phyloP scores from a whole-genome alignment of 1,140 invertebrate genomes.

The Brachionus sp. region DNA sequence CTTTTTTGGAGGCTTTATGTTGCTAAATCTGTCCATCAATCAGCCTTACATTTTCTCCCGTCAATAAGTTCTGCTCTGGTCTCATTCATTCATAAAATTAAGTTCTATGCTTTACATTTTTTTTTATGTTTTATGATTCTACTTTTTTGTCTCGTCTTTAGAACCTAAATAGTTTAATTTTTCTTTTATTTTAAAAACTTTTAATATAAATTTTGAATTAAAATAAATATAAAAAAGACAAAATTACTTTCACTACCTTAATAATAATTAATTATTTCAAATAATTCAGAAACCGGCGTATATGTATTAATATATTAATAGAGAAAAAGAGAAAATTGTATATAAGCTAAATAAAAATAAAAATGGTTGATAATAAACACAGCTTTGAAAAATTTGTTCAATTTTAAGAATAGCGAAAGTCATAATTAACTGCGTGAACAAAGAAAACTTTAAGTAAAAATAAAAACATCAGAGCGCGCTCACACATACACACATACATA shows the following conservation, averaged over 20 bases:
- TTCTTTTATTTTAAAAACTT: too few species aligned
- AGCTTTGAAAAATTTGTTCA: not conserved
- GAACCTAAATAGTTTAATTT: too few species aligned
- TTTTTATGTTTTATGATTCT: too few species aligned
- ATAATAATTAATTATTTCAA: not conserved
- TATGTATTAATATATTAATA: not conserved
- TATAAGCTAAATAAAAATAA: not conserved
- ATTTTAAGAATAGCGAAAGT: not conserved
- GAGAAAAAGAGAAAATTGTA: not conserved
- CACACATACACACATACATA: not conserved
- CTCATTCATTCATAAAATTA: too few species aligned
- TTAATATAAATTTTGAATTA: too few species aligned
- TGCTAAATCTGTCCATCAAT: too few species aligned
- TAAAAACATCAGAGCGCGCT: not conserved
- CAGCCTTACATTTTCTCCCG: too few species aligned
- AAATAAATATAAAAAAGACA: not conserved
- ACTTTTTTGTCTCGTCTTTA: too few species aligned
- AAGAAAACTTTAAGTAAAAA: not conserved
- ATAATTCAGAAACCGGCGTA: not conserved
- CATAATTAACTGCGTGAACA: not conserved
- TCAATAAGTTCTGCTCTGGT: too few species aligned
- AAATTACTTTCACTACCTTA: not conserved
- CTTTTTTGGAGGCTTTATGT: too few species aligned
- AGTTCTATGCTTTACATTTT: too few species aligned
- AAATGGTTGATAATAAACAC: conserved; percentile 9